Evolutionary conservation across 2,888 invertebrate species (phyloP).

Genomic region (Drosophila meridionalis): DNA sequence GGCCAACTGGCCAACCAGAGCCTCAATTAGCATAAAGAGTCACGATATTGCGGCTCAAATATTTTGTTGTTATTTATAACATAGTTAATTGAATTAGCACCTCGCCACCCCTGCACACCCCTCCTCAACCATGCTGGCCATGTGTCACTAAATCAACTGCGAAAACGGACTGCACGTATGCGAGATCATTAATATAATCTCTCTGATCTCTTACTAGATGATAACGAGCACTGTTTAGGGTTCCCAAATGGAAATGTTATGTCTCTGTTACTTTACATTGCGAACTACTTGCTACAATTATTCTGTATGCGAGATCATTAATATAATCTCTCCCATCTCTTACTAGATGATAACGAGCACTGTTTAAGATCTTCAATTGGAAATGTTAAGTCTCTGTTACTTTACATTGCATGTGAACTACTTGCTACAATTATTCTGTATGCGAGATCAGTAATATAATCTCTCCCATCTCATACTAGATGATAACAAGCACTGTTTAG

Average conservation of each 20-base stretch:
- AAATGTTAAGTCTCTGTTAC: too few species aligned
- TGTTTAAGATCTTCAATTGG: too few species aligned
- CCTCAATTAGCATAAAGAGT: conserved; percentile 77
- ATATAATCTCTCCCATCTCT: neutral
- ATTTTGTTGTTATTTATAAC: conserved; percentile 77
- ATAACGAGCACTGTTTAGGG: neutral
- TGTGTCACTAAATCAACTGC: conserved; percentile 63
- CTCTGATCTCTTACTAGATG: neutral
- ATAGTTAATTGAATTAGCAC: conserved; percentile 77
- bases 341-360: too few species aligned
- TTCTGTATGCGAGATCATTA: neutral
- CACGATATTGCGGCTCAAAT: conserved; percentile 74
- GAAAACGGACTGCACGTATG: neutral
- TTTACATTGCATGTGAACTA: too few species aligned
- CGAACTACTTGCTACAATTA: too few species aligned
- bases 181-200: conserved; percentile 1
- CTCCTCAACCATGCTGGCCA: conserved; percentile 28
- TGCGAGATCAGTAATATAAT: too few species aligned
- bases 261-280: neutral
- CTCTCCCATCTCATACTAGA: too few species aligned
- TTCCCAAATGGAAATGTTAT: neutral
- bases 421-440: too few species aligned
- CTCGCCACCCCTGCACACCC: conserved; percentile 26
- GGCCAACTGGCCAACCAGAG: conserved; percentile 37
- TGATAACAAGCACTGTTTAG: too few species aligned